A percentile compares a stretch with the other conserved stretches of the same genome.
Conservation (phyloP, 2,797 vertebrate genomes). For the Ibycter americanus region DNA sequence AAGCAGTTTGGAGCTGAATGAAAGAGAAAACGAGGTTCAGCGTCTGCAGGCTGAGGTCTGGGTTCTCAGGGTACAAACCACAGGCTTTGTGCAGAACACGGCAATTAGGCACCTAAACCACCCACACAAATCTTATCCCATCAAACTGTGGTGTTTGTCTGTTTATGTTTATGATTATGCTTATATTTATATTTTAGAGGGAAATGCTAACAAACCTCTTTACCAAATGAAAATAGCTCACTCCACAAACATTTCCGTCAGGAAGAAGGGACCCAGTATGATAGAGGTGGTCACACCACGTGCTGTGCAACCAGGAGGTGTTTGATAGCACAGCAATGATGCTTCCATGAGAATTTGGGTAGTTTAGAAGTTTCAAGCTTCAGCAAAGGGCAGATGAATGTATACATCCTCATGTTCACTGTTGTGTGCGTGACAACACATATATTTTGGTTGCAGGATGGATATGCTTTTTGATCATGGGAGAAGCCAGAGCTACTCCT, state of each 20-base stretch:
- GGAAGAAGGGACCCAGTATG: background rate
- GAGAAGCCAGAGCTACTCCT: background rate
- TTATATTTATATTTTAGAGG: background rate
- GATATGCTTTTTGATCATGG: background rate
- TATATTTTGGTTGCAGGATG: accelerated
- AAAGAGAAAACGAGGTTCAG: background rate
- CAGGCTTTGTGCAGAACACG: background rate
- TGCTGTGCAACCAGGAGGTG: background rate
- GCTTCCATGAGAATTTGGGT: background rate
- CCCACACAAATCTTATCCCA: background rate
- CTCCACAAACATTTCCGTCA: background rate
- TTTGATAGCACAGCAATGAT: background rate
- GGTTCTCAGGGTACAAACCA: background rate
- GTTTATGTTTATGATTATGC: background rate
- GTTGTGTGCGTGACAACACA: background rate
- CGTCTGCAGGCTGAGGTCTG: background rate
- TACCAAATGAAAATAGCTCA: background rate
- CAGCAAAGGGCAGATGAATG: accelerated
- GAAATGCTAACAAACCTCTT: background rate
- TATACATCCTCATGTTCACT: background rate
- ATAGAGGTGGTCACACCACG: background rate
- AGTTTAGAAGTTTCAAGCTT: background rate
- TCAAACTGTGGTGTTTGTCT: background rate
- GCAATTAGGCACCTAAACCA: background rate
- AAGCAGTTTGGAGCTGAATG: background rate